Base-by-base conservation (phyloP, 2,888 invertebrate genomes). In the Oxytorus armatus region DNA sequence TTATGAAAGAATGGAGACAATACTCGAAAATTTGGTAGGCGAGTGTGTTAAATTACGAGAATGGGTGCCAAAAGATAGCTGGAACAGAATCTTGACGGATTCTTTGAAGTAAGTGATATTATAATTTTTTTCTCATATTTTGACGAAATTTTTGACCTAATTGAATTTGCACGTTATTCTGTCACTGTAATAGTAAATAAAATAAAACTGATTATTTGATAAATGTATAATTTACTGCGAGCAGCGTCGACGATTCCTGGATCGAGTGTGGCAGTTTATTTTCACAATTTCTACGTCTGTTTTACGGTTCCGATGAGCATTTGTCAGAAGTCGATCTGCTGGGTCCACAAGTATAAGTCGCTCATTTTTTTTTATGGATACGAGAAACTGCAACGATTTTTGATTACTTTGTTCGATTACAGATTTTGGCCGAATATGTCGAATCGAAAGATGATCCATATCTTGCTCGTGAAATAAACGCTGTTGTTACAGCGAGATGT, bases 401-500 rank as follows among this genome's bases (percentile, higher is more conserved):
- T 14, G 1, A 39, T 16, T 49, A 36, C 33, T 59, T 65, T 36
- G 49, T 75, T 73, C 21, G 16, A 23, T 84, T 84, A 23, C 53
- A 89, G 89, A 79, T 87, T 63, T 47, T 88, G 29, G 77, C 77
- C 2, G 81, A 87, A 57, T 82, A 83, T 61, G 72, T 86, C 42
- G 77, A 81, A 61, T 65, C 82, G 8, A 80, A 86, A 59, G 81
- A 85, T 3, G 68, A 81, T 39, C 65, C 61, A 66, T 55, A 81
- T n/a, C 39, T 66, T 4, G 75, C 83, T n/a, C 77, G 77, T 53
- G 81, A 83, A 7, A 63, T 90, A 33, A 83, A 83, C 33, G 79
- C 83, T 16, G 47, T 90, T 4, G 85, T 89, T 39, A 69, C 79
- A 21, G 85, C 87, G 29, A 87, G 89, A 78, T 85, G 63, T 73